Evolutionary conservation across 2,797 vertebrate species (phyloP).

Genomic region (Falco concolor): DNA sequence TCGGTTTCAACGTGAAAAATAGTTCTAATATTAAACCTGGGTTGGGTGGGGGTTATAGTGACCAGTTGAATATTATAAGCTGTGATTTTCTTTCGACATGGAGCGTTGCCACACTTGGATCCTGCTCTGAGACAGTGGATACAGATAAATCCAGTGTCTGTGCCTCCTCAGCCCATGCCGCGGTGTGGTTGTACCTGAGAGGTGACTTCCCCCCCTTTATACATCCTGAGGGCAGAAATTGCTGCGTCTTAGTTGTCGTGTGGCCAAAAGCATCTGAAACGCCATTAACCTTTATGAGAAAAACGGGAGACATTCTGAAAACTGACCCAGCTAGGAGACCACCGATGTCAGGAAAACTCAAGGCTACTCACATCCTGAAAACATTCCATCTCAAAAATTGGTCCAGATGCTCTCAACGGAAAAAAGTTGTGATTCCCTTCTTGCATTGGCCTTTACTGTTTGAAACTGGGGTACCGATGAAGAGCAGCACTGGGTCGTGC

Average conservation of each 20-base stretch:
- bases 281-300: not conserved
- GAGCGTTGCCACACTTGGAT: not conserved
- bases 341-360: not conserved
- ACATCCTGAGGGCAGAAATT: not conserved
- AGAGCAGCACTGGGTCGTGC: not conserved
- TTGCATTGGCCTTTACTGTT: not conserved
- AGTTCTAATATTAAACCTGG: conserved; percentile 71
- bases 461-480: not conserved
- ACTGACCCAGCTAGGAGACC: not conserved
- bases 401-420: not conserved
- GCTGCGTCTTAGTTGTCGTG: not conserved
- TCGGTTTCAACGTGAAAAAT: conserved; percentile 73
- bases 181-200: not conserved
- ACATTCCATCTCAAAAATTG: not conserved
- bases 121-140: not conserved
- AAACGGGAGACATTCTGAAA: not conserved
- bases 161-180: not conserved
- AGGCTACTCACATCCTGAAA: not conserved
- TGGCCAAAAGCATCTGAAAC: not conserved
- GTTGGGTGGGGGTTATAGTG: conserved; percentile 49
- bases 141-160: conserved; percentile 14
- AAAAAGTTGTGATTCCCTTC: not conserved
- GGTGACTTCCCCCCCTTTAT: not conserved
- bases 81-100: not conserved
- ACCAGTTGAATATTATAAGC: conserved; percentile 62